Evolutionary conservation across 2,888 invertebrate genomes (phyloP).

Genomic region (Schizaphis graminum): DNA sequence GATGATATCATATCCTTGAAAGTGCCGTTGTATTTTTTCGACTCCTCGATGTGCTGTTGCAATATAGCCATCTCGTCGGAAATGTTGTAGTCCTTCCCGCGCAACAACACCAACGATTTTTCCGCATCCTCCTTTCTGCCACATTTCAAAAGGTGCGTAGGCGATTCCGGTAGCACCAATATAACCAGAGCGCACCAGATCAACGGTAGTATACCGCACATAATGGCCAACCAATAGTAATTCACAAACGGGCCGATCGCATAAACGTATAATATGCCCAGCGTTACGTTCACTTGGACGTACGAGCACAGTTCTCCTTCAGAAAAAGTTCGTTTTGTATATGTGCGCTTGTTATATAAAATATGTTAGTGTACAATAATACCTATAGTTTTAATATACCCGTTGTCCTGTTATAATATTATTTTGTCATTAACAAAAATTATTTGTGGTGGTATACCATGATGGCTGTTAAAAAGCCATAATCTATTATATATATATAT

Average conservation of each 20-base stretch:
- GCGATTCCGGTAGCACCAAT: constrained; percentile 80
- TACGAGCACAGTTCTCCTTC: constrained; percentile 80
- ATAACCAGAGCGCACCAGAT: constrained; percentile 77
- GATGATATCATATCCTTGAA: constrained; percentile 76
- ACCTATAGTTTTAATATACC: too few species aligned
- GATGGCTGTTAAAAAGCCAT: too few species aligned
- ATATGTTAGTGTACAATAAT: background rate
- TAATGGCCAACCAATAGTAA: constrained; percentile 80
- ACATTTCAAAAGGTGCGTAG: constrained; percentile 78
- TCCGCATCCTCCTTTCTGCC: constrained; percentile 75
- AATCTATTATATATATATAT: too few species aligned
- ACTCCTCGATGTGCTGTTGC: constrained; percentile 71
- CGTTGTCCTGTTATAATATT: too few species aligned
- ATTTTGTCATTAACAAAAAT: too few species aligned
- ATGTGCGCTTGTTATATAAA: too few species aligned
- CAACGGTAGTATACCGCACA: constrained; percentile 79
- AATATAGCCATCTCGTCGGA: constrained; percentile 75
- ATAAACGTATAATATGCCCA: constrained; percentile 86
- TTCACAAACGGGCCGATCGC: constrained; percentile 79
- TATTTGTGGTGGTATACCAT: too few species aligned
- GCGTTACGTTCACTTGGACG: constrained; percentile 81
- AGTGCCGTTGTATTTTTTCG: constrained; percentile 73
- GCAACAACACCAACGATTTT: constrained; percentile 77
- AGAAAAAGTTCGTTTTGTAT: background rate
- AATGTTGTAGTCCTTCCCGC: constrained; percentile 80